Conservation (phyloP, 1,140 invertebrate genomes). For the Procambarus clarkii region DNA sequence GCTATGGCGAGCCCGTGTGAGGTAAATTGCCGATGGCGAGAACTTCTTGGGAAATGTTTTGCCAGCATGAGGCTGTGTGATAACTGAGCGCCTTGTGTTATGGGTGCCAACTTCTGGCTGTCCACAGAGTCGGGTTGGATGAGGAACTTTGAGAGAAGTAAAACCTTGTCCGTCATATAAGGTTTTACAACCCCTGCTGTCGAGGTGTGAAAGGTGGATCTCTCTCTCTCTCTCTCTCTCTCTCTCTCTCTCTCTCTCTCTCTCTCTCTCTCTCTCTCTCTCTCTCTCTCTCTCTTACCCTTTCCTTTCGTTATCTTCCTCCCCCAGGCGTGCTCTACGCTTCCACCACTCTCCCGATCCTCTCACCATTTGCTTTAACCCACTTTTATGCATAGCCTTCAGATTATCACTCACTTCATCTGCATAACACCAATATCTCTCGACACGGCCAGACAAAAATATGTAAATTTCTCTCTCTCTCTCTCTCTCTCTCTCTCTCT, state of each 20-base stretch:
- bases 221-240: slow-evolving; percentile 27
- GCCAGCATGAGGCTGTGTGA: no score
- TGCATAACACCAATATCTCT: not conserved
- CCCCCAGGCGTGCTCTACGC: not conserved
- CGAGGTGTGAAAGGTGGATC: no score
- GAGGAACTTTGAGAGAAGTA: no score
- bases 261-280: slow-evolving; percentile 20
- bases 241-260: slow-evolving; percentile 21
- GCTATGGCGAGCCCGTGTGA: no score
- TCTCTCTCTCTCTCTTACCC: no score
- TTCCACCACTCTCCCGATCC: not conserved
- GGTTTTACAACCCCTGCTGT: no score
- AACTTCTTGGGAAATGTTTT: no score
- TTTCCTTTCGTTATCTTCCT: not conserved
- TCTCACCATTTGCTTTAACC: not conserved
- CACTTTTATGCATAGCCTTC: not conserved
- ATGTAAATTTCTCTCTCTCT: not conserved
- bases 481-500: no score
- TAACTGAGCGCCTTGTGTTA: no score
- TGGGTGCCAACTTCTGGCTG: no score
- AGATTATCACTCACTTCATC: not conserved
- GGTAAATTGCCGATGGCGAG: no score
- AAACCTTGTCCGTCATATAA: not conserved
- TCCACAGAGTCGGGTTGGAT: no score
- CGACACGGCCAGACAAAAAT: not conserved